These are phyloP conservation scores for Pantala flavescens DNA, from an alignment of 1,140 invertebrate species.

Conservation along the genomic window DNA sequence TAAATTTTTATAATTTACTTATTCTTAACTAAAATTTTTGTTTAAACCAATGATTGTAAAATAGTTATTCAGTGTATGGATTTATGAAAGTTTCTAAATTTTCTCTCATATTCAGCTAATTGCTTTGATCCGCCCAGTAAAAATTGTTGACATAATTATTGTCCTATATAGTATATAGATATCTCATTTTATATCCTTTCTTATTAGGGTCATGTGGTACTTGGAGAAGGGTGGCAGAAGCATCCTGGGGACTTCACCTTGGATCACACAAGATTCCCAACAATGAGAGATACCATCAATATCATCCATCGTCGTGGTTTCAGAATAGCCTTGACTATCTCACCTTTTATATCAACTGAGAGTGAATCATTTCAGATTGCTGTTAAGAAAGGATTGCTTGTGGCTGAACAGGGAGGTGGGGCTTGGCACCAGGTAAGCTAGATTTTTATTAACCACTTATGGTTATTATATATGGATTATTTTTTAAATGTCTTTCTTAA, in stretches of 20 bases:
- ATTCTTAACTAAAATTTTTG: no score
- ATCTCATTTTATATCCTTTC: neutral
- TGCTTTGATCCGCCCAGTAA: no score
- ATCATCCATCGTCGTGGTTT: conserved; percentile 74
- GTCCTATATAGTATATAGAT: no score
- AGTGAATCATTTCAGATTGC: conserved; percentile 66
- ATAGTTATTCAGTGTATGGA: no score
- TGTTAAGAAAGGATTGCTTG: conserved; percentile 55
- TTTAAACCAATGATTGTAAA: no score
- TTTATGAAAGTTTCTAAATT: no score
- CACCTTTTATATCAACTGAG: conserved; percentile 75
- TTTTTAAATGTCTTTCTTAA: no score
- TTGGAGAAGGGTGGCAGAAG: conserved; percentile 77
- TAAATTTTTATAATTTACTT: no score
- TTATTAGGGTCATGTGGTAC: conserved; percentile 50
- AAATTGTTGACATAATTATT: no score
- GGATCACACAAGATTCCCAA: conserved; percentile 59
- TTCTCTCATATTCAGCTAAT: no score
- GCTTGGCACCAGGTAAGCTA: conserved; percentile 31
- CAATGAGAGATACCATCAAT: conserved; percentile 63
- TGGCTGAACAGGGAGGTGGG: conserved; percentile 60
- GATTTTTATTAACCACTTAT: conserved; percentile 39
- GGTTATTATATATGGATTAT: no score
- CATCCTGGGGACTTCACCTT: conserved; percentile 66
- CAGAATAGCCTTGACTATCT: conserved; percentile 69